Evolutionary conservation across 2,113 vertebrate genomes (phyloP).

Genomic region (Mus spicilegus): DNA sequence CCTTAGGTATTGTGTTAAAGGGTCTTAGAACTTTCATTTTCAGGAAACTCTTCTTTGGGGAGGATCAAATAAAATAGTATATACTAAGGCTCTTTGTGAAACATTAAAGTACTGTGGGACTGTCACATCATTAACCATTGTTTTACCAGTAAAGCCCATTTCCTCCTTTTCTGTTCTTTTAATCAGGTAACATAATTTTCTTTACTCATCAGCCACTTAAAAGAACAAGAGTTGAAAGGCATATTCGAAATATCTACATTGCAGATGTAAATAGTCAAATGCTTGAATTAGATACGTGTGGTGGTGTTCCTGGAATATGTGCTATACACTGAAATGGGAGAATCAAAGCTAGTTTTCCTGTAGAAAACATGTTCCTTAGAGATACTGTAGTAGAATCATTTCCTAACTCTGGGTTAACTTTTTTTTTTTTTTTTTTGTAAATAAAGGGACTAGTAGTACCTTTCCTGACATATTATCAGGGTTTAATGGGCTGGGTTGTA

Average conservation of each 20-base stretch:
- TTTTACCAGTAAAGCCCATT: constrained; percentile 59
- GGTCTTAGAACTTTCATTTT: constrained; percentile 74
- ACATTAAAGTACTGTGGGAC: constrained; percentile 64
- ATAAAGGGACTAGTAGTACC: not conserved
- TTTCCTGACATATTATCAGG: not conserved
- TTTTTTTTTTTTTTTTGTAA: not conserved
- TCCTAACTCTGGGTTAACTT: constrained; percentile 10
- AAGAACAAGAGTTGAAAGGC: constrained; percentile 53
- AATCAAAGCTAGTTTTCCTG: constrained; percentile 18
- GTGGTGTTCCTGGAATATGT: constrained; percentile 6
- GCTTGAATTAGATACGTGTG: constrained; percentile 31
- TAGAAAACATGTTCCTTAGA: constrained; percentile 25
- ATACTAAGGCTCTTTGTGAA: constrained; percentile 61
- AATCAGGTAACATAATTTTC: constrained; percentile 63
- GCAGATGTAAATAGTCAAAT: constrained; percentile 45
- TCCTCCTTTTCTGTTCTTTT: constrained; percentile 63
- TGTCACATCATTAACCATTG: constrained; percentile 62
- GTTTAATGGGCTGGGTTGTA: not conserved
- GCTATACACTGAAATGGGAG: constrained; percentile 29
- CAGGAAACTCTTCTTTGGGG: constrained; percentile 70
- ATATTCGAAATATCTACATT: constrained; percentile 51
- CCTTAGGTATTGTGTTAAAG: constrained; percentile 68
- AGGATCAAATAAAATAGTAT: constrained; percentile 72
- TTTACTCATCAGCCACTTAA: constrained; percentile 59
- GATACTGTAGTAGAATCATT: not conserved